Evolutionary conservation across 2,888 invertebrate species (phyloP), one percentile per base, ranked within the genome.

Genomic region (Leptothorax acervorum): DNA sequence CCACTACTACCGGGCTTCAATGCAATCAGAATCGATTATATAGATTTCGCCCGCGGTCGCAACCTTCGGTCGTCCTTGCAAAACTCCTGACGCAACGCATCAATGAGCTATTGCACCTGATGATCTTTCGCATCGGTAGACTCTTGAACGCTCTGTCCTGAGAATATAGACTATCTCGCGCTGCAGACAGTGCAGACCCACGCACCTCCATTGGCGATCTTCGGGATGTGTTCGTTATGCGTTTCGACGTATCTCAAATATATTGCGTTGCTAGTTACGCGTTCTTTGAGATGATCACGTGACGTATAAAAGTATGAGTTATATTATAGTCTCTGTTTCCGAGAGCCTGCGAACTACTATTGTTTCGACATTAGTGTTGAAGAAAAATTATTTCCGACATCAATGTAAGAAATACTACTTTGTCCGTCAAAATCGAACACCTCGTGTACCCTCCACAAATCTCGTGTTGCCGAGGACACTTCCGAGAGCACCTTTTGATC

Each of bases 11-110:
- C 89, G 94, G 94, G 94, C 94, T 94, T 95, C 94, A 94, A 94
- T 94, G 94, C 93, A 94, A 95, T 94, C 94, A 95, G 93, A 94
- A 95, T 94, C 94, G 94, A 95, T 94, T 94, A 94, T 94, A 93
- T 93, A 93, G 93, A 94, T 94, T 93, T 91, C 85, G 87, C 79
- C 82, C 82, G 83, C 87, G 83, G 82, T 78, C 81, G 78, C 78
- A 89, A 86, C 89, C 86, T 88, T 87, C 86, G 90, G 88, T 83
- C 87, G 86, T 88, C 88, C 88, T 90, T 88, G 90, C 90, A 62
- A 86, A 86, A 73, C 79, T 71, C 73, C 28, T 57, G 73, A 71
- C 23, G 70, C 71, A 71, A 79, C 48, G 79, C 71, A 15, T 60
- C 79, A 48, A 81, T 71, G 73, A 55, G 48, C 71, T 60, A 60